Evolutionary conservation across 2,888 invertebrate species (phyloP).

Genomic region (Agrilus cyanescens): DNA sequence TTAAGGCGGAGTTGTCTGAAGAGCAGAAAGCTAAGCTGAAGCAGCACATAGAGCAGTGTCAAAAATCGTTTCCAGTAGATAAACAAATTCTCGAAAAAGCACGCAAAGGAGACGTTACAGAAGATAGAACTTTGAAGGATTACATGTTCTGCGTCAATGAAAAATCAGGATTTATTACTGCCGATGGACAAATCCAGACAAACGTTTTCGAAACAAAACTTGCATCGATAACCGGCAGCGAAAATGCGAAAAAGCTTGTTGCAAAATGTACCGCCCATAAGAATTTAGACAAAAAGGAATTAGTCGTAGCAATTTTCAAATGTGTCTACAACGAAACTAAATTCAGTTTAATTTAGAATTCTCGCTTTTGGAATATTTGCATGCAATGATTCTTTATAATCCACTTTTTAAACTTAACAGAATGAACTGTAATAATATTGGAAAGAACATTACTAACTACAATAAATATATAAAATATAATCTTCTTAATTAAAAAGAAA

Average conservation of each 20-base stretch:
- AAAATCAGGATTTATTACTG: constrained; percentile 37
- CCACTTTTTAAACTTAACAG: no score
- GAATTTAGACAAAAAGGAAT: constrained; percentile 27
- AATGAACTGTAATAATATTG: no score
- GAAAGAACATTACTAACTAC: no score
- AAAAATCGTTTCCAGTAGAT: constrained; percentile 28
- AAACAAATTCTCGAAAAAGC: constrained; percentile 26
- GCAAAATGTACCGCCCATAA: constrained; percentile 34
- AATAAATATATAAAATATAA: no score
- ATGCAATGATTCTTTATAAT: no score
- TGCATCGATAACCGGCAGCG: constrained; percentile 33
- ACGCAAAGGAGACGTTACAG: constrained; percentile 33
- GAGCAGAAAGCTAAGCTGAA: constrained; percentile 20
- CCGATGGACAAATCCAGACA: constrained; percentile 20
- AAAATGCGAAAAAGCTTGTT: constrained; percentile 32
- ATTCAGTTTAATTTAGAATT: no score
- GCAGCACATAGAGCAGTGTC: constrained; percentile 18
- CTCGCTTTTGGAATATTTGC: no score
- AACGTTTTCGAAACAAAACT: constrained; percentile 35
- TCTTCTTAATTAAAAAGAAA: no score
- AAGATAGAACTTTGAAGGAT: constrained; percentile 19
- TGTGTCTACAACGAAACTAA: constrained; percentile 5
- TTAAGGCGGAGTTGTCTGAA: constrained; percentile 4
- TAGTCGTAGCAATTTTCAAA: constrained; percentile 13
- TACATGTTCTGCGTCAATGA: constrained; percentile 33